Base-by-base conservation (phyloP, 2,888 invertebrate species). In the Amphipyra tragopoginis region DNA sequence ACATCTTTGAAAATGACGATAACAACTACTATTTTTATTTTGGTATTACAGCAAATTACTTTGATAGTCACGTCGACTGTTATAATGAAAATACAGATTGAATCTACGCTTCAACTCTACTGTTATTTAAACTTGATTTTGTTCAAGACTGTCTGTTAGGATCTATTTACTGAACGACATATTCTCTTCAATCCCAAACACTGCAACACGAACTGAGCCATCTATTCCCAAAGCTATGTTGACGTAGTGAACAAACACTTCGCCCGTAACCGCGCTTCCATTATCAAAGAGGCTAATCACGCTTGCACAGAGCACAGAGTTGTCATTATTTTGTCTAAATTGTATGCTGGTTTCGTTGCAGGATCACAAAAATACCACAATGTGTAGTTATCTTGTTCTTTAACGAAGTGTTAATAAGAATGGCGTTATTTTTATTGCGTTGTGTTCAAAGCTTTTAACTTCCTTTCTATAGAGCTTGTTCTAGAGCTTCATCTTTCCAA, bases 271-370 rank as follows among this genome's bases (percentile, higher is more conserved):
- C 70, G 59, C 72, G 69, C 80, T 75, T 59, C 72, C 73, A 63
- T 49, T 56, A 63, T 68, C 70, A 60, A 53, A 52, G 50, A 64
- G 66, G 65, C 68, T 59, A 63, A 63, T 79, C 82, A 81, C 82
- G 81, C 81, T 81, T 81, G 80, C 81, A 81, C 82, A 58, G 71
- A 74, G 78, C 78, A 80, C 80, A 40, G 64, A 71, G 56, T 42
- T 76, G 54, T 71, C 60, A 68, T 73, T 72, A 56, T 65, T 65
- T 65, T 68, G 26, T 59, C 44, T 58, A 21, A 53, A 50, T 49
- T 61, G 56, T 56, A 59, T 33, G 67, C 66, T 64, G 70, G 61
- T 73, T 77, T 61, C 29, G 76, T 82, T 79, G 73, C 77, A 77
- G 79, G 77, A 60, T 68, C 68, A 69, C 65, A 42, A 21, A 43